Evolutionary conservation across 2,888 invertebrate genomes (phyloP).

Genomic region (Tenthredo distinguenda): DNA sequence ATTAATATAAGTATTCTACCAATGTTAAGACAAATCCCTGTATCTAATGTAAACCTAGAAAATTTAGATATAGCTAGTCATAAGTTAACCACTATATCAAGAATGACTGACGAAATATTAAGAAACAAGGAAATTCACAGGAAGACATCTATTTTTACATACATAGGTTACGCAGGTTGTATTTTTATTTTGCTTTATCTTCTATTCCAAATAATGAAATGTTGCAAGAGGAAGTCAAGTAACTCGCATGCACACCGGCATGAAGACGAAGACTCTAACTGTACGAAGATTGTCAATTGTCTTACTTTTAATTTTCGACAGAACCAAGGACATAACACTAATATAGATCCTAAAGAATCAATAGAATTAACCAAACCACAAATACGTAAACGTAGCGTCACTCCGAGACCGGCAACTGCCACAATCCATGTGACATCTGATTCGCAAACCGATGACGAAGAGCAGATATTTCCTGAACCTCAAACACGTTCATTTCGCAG

Average conservation of each 20-base stretch:
- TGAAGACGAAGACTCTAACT: not conserved
- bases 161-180: not conserved
- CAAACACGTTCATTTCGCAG: too few relatives aligned
- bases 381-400: not conserved
- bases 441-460: too few relatives aligned
- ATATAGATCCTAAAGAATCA: too few relatives aligned
- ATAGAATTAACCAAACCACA: not conserved
- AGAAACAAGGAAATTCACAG: not conserved
- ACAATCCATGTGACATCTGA: too few relatives aligned
- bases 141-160: not conserved
- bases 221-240: not conserved
- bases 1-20: conserved; percentile 17
- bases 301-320: not conserved
- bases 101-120: not conserved
- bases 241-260: not conserved
- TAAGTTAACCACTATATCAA: not conserved
- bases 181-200: not conserved
- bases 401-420: not conserved
- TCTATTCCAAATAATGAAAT: not conserved
- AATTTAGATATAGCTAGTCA: conserved; percentile 28
- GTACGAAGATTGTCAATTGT: not conserved
- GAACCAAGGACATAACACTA: not conserved
- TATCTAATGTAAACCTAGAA: conserved; percentile 1
- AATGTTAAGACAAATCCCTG: not conserved
- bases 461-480: too few relatives aligned